Evolutionary conservation across 2,113 vertebrate genomes (phyloP).

Genomic region (Tetrax tetrax): DNA sequence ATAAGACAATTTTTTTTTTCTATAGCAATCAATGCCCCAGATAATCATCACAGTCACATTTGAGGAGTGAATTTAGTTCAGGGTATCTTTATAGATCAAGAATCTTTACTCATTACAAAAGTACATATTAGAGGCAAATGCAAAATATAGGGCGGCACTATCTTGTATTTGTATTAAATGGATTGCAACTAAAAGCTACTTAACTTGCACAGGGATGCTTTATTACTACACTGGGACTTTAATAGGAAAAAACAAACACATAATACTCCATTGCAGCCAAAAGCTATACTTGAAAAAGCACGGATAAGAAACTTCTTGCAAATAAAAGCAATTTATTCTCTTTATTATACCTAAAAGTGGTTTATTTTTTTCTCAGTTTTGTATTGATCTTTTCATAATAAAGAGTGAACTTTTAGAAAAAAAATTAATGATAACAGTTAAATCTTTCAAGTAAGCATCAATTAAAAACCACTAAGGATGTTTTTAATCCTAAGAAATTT

Average conservation of each 20-base stretch:
- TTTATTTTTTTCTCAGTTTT: not conserved
- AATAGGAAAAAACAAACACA: not conserved
- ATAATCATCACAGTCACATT: not conserved
- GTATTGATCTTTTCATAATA: not conserved
- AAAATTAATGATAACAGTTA: accelerated
- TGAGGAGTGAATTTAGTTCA: not conserved
- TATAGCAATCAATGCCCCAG: not conserved
- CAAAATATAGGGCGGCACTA: not conserved
- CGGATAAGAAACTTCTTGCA: not conserved
- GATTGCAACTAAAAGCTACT: not conserved
- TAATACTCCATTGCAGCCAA: not conserved
- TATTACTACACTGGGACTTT: not conserved
- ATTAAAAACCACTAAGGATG: not conserved
- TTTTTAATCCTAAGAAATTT: not conserved
- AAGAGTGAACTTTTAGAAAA: not conserved
- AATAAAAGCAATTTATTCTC: not conserved
- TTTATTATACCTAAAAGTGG: not conserved
- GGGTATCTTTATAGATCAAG: not conserved
- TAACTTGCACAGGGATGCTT: not conserved
- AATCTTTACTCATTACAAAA: not conserved
- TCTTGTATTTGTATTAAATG: not conserved
- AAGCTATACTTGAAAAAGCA: not conserved
- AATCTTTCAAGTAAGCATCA: not conserved
- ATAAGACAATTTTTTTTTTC: not conserved
- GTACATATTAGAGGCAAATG: not conserved